A percentile compares a stretch with the other conserved stretches of the same genome.
Evolutionary conservation across 2,113 vertebrate genomes (phyloP).

Genomic region (Oreotrochilus melanogaster): DNA sequence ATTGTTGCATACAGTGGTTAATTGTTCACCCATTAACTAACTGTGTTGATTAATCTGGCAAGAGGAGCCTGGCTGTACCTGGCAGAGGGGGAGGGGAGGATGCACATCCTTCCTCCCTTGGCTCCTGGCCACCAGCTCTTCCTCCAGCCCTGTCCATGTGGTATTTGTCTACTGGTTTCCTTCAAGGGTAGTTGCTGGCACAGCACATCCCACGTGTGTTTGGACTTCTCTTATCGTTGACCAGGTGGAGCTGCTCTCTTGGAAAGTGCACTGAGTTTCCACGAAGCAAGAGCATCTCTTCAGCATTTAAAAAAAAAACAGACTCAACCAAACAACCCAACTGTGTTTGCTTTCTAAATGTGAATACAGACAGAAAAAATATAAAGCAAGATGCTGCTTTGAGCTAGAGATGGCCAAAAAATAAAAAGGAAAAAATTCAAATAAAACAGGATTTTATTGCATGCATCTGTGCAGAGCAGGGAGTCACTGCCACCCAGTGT

Average conservation of each 20-base stretch:
- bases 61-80: conserved; percentile 21
- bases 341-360: not conserved
- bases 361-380: not conserved
- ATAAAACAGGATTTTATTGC: not conserved
- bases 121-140: not conserved
- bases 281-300: not conserved
- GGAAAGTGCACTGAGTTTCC: not conserved
- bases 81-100: not conserved
- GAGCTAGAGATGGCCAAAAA: not conserved
- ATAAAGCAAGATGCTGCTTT: not conserved
- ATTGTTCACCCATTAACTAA: conserved; percentile 66
- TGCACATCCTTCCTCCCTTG: not conserved
- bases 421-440: not conserved
- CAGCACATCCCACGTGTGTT: fast-evolving
- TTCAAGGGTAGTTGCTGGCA: not conserved
- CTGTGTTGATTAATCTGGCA: not conserved
- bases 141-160: not conserved
- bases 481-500: not conserved
- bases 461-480: not conserved
- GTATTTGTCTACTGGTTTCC: not conserved
- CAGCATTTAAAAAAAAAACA: not conserved
- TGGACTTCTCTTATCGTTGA: not conserved
- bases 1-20: not conserved
- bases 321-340: too few species aligned
- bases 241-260: not conserved